Percentiles rank a stretch among this genome's conserved stretches.
Evolutionary conservation across 2,797 vertebrate genomes (phyloP).

Genomic region (Okamejei kenojei): DNA sequence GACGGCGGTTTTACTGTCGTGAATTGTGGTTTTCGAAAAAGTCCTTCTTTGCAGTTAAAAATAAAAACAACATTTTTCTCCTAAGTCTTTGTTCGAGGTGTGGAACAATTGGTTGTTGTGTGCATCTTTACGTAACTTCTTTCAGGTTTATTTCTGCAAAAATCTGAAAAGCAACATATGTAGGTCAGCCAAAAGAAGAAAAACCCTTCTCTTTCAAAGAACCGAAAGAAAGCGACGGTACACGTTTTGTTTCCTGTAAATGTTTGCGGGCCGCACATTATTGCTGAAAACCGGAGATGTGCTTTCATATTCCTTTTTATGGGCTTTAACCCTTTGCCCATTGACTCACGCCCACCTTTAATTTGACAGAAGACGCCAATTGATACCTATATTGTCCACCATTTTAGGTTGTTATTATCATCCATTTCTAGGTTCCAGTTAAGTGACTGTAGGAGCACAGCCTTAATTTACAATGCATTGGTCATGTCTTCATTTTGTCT

Average conservation of each 20-base stretch:
- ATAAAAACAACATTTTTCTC: not conserved
- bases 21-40: constrained; percentile 19
- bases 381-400: not conserved
- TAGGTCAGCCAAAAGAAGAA: constrained; percentile 27
- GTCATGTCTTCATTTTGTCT: too few relatives aligned
- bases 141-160: constrained; percentile 11
- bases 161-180: constrained; percentile 23
- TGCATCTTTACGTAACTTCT: not conserved
- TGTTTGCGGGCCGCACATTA: not conserved
- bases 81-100: not conserved
- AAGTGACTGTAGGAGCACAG: not conserved
- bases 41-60: not conserved
- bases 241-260: constrained; percentile 21
- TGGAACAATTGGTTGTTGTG: not conserved
- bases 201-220: constrained; percentile 25
- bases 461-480: not conserved
- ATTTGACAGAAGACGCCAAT: not conserved
- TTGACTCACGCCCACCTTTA: not conserved
- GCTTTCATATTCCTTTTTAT: not conserved
- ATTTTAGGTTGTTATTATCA: not conserved
- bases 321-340: not conserved
- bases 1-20: constrained; percentile 20
- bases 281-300: constrained; percentile 10
- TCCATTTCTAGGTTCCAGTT: not conserved
- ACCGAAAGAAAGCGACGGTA: not conserved